Evolutionary conservation across 2,113 vertebrate species (phyloP), one percentile per base, ranked within the genome.

Genomic region (Setophaga kirtlandii): DNA sequence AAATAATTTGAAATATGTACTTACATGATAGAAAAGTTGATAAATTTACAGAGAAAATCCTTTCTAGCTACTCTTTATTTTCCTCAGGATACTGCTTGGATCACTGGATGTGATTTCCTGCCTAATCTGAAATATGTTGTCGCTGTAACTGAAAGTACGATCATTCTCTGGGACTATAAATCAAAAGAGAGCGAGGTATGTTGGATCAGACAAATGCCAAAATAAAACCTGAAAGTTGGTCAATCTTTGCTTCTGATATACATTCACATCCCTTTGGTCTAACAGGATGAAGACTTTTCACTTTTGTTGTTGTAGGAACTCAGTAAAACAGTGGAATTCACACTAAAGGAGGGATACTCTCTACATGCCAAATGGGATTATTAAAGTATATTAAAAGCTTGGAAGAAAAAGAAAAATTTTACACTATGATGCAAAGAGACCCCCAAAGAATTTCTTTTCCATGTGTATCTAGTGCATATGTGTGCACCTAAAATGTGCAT

Each of bases 81-180:
- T 95, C 63, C 21, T 75, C 87, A 98, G 98, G 98, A 97, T 44
- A 96, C 85, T 90, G 94, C 97, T 69, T 98, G 97, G 98, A 96
- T 98, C 58, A 97, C 85, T 35, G 98, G 97, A 70, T 98, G 98
- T 60, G 98, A 98, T 90, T 98, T 97, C 70, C 96, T 98, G 37
- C 77, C 83, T 49, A 97, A 97, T 37, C 83, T 98, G 74, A 98
- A 98, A 64, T 94, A 93, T 42, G 90, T 98, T 0, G 94, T 98
- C 33, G 97, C 97, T 89, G 97, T 98, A 30, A 97, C 98, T 30
- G 98, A 98, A 93, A 98, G 97, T 83, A 97, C 97, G 33, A n/a
- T 98, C 44, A 67, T 98, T 33, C 10, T 98, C 88, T 98, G 98
- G 98, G 97, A 98, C 96, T 97, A 98, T 87, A 98, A 98, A 97